Evolutionary conservation across 1,140 invertebrate species (phyloP).

Genomic region (Bombus waltoni): DNA sequence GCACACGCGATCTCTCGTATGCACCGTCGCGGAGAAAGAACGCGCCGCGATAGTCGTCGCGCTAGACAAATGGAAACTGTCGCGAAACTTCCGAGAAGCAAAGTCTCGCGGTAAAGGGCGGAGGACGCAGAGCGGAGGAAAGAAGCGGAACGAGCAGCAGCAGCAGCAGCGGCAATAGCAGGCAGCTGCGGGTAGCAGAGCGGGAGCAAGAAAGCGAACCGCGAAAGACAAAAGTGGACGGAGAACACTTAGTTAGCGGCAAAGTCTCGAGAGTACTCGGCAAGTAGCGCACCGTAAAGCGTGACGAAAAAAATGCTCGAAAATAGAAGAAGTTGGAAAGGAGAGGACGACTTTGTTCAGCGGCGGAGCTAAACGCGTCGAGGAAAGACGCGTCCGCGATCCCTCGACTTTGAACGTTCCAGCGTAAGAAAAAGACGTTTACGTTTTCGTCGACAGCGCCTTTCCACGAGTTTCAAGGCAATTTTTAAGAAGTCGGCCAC

Average conservation of each 20-base stretch:
- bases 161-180: neutral
- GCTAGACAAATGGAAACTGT: slow-evolving; percentile 30
- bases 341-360: slow-evolving; percentile 4
- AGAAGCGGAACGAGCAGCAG: neutral
- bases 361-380: neutral
- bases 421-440: neutral
- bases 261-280: slow-evolving; percentile 47
- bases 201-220: neutral
- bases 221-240: slow-evolving; percentile 26
- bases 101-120: neutral
- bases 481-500: neutral
- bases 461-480: neutral
- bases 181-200: neutral
- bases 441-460: neutral
- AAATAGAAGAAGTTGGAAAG: slow-evolving; percentile 10
- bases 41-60: neutral
- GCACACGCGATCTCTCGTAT: no score
- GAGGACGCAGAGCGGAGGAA: neutral
- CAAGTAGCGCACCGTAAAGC: slow-evolving; percentile 44
- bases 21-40: neutral
- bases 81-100: slow-evolving; percentile 9
- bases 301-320: slow-evolving; percentile 43
- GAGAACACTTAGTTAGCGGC: slow-evolving; percentile 52
- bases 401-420: neutral
- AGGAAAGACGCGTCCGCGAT: neutral